Percentiles rank a stretch among this genome's conserved stretches.
phyloP scores from a whole-genome alignment of 2,113 vertebrate genomes.

The Zapornia atra region DNA sequence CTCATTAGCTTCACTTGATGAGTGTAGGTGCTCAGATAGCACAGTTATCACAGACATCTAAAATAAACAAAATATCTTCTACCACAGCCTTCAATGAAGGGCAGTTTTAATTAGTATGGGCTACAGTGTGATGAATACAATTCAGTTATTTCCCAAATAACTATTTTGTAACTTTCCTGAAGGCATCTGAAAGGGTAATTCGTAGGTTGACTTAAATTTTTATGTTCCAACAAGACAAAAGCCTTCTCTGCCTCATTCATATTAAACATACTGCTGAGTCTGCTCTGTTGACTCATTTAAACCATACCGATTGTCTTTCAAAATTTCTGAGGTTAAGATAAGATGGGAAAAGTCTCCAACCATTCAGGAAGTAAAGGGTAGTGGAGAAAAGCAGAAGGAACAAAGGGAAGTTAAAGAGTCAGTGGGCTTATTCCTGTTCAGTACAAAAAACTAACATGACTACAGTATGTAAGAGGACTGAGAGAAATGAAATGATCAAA shows the following conservation, averaged over 20 bases:
- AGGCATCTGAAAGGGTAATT: not conserved
- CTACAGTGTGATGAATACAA: not conserved
- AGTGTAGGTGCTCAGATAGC: not conserved
- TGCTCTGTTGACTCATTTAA: not conserved
- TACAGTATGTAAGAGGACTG: not conserved
- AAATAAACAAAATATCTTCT: not conserved
- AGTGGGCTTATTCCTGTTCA: not conserved
- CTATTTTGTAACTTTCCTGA: not conserved
- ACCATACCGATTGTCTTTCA: not conserved
- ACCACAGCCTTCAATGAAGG: not conserved
- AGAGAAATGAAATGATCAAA: not conserved
- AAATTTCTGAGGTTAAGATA: not conserved
- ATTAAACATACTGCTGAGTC: not conserved
- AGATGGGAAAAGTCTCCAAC: not conserved
- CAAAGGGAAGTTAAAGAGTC: not conserved
- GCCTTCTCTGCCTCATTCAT: not conserved
- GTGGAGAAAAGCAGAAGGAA: not conserved
- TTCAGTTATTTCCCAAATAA: not conserved
- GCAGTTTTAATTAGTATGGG: not conserved
- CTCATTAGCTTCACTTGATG: not conserved
- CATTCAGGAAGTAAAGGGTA: not conserved
- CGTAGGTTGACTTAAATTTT: not conserved
- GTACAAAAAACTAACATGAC: not conserved
- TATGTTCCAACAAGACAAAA: not conserved
- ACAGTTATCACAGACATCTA: not conserved